These are phyloP conservation scores for Parauchenoglanis ngamensis DNA, from an alignment of 2,797 vertebrate species.

Conservation along the genomic window DNA sequence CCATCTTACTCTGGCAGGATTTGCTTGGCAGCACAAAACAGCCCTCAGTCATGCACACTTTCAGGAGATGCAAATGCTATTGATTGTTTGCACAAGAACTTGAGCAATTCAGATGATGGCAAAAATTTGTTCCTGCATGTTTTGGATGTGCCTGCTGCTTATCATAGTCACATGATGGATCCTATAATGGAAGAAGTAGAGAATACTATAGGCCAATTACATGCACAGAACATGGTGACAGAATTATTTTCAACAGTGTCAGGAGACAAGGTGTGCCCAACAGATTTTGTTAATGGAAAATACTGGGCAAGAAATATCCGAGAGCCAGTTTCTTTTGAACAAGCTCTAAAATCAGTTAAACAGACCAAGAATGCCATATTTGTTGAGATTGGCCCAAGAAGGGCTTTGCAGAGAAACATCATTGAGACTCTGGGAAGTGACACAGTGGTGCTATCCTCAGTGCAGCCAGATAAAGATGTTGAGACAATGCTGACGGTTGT, in stretches of 20 bases:
- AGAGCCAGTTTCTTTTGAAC: constrained; percentile 79
- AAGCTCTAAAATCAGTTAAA: constrained; percentile 70
- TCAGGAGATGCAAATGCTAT: constrained; percentile 76
- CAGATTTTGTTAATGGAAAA: constrained; percentile 76
- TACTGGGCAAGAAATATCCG: constrained; percentile 84
- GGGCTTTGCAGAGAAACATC: constrained; percentile 78
- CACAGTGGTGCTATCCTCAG: constrained; percentile 71
- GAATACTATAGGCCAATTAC: constrained; percentile 66
- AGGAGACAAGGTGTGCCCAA: constrained; percentile 64
- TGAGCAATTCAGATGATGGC: constrained; percentile 62
- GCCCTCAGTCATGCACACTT: constrained; percentile 81
- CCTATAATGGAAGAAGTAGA: constrained; percentile 73
- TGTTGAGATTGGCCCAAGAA: constrained; percentile 84
- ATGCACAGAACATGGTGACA: constrained; percentile 57
- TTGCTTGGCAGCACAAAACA: constrained; percentile 82
- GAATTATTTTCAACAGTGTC: constrained; percentile 84
- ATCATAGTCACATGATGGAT: constrained; percentile 89
- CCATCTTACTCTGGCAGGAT: constrained; percentile 68
- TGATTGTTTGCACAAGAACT: constrained; percentile 60
- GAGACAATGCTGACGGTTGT: constrained; percentile 68
- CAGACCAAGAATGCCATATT: constrained; percentile 74
- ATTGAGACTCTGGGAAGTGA: constrained; percentile 77
- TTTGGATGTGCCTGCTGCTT: constrained; percentile 80
- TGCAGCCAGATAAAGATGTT: constrained; percentile 75
- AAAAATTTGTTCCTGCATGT: constrained; percentile 78